Evolutionary conservation across 2,888 invertebrate species (phyloP).

Genomic region (Julus scanicus): DNA sequence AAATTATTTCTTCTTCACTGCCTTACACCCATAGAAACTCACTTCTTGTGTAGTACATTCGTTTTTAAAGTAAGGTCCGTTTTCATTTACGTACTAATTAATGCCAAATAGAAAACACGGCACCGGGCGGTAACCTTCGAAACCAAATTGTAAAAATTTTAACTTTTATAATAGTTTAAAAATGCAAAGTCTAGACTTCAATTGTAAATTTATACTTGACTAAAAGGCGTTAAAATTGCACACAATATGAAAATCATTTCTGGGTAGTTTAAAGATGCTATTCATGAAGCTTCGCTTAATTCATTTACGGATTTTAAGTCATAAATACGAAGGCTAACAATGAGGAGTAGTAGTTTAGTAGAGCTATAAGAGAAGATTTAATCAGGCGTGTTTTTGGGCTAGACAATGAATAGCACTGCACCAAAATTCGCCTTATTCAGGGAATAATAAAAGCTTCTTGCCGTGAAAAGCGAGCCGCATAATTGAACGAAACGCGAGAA

Average conservation of each 20-base stretch:
- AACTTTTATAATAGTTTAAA: too few relatives aligned
- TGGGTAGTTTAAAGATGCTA: neutral
- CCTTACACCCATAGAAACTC: too few relatives aligned
- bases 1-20: too few relatives aligned
- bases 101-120: too few relatives aligned
- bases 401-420: neutral
- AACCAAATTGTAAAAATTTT: too few relatives aligned
- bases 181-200: too few relatives aligned
- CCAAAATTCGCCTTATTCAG: neutral
- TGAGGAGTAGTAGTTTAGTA: neutral
- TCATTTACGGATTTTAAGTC: neutral
- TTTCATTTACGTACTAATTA: too few relatives aligned
- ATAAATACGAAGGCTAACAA: neutral
- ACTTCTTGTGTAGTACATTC: too few relatives aligned
- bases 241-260: neutral
- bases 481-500: constrained; percentile 12
- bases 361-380: neutral
- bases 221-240: too few relatives aligned
- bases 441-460: constrained; percentile 41
- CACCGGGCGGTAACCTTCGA: too few relatives aligned
- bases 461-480: constrained; percentile 25
- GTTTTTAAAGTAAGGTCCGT: too few relatives aligned
- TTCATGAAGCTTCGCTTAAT: neutral
- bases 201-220: too few relatives aligned
- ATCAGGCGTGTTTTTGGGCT: neutral